These are phyloP conservation scores for Mactromeris polynyma DNA, from an alignment of 2,888 invertebrate genomes.

Conservation along the genomic window DNA sequence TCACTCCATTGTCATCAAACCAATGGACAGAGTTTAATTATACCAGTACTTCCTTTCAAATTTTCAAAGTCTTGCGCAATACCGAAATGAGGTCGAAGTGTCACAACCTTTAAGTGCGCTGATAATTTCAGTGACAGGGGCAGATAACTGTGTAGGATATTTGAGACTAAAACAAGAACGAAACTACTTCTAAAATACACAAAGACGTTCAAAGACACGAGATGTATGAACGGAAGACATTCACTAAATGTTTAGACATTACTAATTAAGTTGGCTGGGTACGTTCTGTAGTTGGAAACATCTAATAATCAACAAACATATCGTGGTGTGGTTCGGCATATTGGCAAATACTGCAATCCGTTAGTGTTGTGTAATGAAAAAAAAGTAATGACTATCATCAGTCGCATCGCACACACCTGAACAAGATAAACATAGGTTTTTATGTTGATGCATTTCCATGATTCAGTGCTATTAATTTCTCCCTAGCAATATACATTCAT, in stretches of 20 bases:
- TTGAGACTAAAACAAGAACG: not conserved
- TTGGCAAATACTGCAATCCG: not conserved
- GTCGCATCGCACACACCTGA: not conserved
- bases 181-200: not conserved
- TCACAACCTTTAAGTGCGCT: not conserved
- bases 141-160: not conserved
- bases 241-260: no score
- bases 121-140: not conserved
- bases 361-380: not conserved
- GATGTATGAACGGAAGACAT: not conserved
- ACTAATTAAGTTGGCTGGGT: not conserved
- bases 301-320: not conserved
- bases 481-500: not conserved
- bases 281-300: not conserved
- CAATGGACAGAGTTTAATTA: not conserved
- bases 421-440: not conserved
- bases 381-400: not conserved
- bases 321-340: not conserved
- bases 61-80: not conserved
- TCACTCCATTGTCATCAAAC: not conserved
- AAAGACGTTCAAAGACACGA: not conserved
- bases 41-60: not conserved
- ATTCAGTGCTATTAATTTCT: not conserved
- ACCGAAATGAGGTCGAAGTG: not conserved
- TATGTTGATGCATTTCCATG: not conserved